phyloP scores from a whole-genome alignment of 2,797 vertebrate species.

The Geotrypetes seraphini region DNA sequence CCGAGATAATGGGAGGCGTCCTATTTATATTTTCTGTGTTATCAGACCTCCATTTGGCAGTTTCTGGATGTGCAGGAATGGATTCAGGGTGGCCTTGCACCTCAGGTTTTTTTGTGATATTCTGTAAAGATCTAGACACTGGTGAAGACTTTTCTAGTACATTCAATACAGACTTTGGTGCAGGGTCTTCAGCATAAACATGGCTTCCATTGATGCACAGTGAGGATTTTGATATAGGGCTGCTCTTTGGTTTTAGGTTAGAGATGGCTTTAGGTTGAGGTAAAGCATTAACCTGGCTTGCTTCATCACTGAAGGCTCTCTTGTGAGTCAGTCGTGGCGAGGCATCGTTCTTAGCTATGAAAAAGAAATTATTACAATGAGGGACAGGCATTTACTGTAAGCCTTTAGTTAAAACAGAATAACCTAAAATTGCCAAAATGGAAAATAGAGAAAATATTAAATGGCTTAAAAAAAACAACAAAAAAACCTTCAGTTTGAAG shows the following conservation, averaged over 20 bases:
- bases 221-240: slow-evolving; percentile 60
- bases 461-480: too few species aligned
- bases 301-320: slow-evolving; percentile 71
- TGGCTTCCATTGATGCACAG: slow-evolving; percentile 83
- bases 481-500: too few species aligned
- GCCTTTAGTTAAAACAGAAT: too few species aligned
- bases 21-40: slow-evolving; percentile 52
- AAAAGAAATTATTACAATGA: fast-evolving
- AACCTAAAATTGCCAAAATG: too few species aligned
- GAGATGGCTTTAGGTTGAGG: slow-evolving; percentile 50
- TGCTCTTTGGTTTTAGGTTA: slow-evolving; percentile 60
- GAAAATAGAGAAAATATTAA: too few species aligned
- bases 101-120: slow-evolving; percentile 33
- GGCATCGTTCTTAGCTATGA: slow-evolving; percentile 58
- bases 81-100: slow-evolving; percentile 32
- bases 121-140: slow-evolving; percentile 57
- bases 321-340: slow-evolving; percentile 74
- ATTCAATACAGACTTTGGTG: slow-evolving; percentile 13
- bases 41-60: slow-evolving; percentile 55
- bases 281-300: slow-evolving; percentile 53
- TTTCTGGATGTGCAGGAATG: not conserved
- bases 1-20: slow-evolving; percentile 48
- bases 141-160: slow-evolving; percentile 48
- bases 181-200: slow-evolving; percentile 52
- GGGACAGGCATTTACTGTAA: too few species aligned